Evolutionary conservation across 2,113 vertebrate genomes (phyloP), one percentile per base, ranked within the genome.

Genomic region (Cheirogaleus medius): DNA sequence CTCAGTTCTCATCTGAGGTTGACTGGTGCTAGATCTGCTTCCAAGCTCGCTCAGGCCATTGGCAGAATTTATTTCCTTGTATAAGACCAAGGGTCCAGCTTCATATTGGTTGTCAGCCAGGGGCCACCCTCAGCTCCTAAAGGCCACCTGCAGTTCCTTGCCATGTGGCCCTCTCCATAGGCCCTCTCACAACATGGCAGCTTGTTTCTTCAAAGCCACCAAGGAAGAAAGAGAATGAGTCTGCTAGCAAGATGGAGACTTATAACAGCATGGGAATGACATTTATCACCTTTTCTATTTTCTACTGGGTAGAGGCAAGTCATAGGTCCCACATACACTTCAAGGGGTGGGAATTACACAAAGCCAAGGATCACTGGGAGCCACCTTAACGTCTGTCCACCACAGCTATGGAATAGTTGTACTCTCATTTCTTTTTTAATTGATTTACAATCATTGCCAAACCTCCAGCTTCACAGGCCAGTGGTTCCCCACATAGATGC

Each of bases 61-160:
- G 84, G 39, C 52, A 89, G 85, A 89, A 84, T 78, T 96, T 77
- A 82, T 82, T 94, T 60, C 58, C 49, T 82, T 68, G 83, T 29
- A 1, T 80, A 66, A 81, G 80, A 60, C 39, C 9, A 74, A 68
- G 14, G 44, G 37, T 66, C 13, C 49, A 37, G 21, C 47, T 85
- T 90, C 74, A 56, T 64, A 23, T 25, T 80, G 64, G 29, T 42
- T 71, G 34, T 78, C 64, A 25, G 39, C 39, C 69, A 73, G 68
- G 23, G 37, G 68, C 68, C 68, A 66, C 56, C 27, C 6, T 77
- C 58, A 37, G 29, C 21, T 58, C 34, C 69, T 71, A 52, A 83
- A 94, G 10, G 58, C 27, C 27, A 78, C 71, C 76, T 77, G n/a
- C 15, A 58, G 39, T 60, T 95, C 80, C 63, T 86, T 60, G 80